phyloP scores from a whole-genome alignment of 2,113 vertebrate species.

The Ifrita kowaldi region DNA sequence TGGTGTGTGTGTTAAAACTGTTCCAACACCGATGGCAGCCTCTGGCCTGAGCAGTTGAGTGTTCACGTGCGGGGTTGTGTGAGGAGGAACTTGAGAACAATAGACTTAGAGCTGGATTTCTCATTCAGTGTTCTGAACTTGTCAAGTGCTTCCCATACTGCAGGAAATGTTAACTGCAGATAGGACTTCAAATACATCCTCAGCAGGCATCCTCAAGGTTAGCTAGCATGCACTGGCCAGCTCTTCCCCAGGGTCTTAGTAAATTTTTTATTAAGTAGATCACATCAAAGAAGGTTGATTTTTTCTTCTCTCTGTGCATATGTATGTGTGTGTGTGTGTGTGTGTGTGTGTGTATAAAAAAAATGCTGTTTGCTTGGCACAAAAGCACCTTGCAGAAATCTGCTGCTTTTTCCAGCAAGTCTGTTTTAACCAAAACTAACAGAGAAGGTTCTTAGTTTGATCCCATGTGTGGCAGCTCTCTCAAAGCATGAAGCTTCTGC shows the following conservation, averaged over 20 bases:
- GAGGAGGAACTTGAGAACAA: background rate
- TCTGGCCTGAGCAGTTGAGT: background rate
- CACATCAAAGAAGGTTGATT: background rate
- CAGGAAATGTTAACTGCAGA: background rate
- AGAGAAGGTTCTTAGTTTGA: background rate
- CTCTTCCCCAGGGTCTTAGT: background rate
- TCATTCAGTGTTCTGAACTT: background rate
- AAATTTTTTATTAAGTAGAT: background rate
- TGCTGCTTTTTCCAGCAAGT: background rate
- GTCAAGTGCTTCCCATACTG: background rate
- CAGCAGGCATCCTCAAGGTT: background rate
- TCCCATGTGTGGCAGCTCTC: background rate
- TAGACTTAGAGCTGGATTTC: background rate
- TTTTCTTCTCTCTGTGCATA: background rate
- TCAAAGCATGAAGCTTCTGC: background rate
- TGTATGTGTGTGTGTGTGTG: too few species aligned
- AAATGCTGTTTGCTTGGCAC: background rate
- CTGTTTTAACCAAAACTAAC: background rate
- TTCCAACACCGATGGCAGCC: background rate
- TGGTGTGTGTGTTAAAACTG: rapidly evolving
- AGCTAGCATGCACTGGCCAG: background rate
- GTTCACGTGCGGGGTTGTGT: rapidly evolving
- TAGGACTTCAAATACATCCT: background rate
- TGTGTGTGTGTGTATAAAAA: background rate
- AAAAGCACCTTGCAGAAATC: background rate